A percentile compares a stretch with the other conserved stretches of the same genome.
phyloP scores from a whole-genome alignment of 2,113 vertebrate species.

The Castor canadensis region DNA sequence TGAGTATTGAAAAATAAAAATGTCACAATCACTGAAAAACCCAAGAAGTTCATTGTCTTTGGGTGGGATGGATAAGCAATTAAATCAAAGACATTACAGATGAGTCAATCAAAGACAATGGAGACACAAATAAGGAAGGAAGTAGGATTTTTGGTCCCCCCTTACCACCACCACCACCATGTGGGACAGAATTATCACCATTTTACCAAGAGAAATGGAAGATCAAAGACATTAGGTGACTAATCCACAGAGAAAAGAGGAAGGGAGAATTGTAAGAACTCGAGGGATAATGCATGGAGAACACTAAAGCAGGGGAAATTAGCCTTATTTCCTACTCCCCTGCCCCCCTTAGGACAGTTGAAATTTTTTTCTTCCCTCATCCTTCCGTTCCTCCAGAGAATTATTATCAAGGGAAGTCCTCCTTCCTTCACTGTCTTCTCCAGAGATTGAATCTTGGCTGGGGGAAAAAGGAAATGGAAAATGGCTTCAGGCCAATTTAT shows the following conservation, averaged over 20 bases:
- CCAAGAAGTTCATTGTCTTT: neutral
- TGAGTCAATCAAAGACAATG: neutral
- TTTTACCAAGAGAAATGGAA: neutral
- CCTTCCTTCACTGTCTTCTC: constrained; percentile 57
- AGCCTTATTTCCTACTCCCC: neutral
- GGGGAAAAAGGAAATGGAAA: constrained; percentile 76
- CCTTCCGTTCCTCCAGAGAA: constrained; percentile 48
- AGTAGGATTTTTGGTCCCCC: neutral
- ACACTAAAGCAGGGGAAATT: neutral
- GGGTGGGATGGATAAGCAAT: neutral
- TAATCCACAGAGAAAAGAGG: neutral
- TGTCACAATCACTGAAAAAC: neutral
- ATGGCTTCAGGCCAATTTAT: constrained; percentile 71
- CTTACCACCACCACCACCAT: neutral
- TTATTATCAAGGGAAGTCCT: constrained; percentile 54
- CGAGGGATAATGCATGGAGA: neutral
- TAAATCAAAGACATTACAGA: neutral
- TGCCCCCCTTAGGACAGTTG: constrained; percentile 7
- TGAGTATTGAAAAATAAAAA: neutral
- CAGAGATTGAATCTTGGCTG: constrained; percentile 60
- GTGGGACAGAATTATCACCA: neutral
- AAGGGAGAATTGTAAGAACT: neutral
- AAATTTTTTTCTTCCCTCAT: constrained; percentile 20
- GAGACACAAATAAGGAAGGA: neutral
- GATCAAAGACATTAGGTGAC: neutral